A percentile compares a stretch with the other conserved stretches of the same genome.
Evolutionary conservation across 2,797 vertebrate species (phyloP).

Genomic region (Megaceryle alcyon): DNA sequence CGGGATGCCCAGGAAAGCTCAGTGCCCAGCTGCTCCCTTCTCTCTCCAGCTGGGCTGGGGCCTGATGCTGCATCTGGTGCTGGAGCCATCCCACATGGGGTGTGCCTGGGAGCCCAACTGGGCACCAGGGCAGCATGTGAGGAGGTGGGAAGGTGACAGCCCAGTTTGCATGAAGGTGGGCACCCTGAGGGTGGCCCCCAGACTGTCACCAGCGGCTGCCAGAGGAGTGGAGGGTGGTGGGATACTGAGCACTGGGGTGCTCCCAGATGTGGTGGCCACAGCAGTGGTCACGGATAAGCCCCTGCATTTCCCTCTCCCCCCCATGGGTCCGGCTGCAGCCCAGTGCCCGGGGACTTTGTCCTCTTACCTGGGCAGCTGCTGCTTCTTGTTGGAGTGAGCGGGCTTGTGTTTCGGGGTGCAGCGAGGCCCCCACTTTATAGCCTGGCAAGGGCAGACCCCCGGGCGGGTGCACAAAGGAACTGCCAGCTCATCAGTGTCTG

Average conservation of each 20-base stretch:
- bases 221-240: rapidly evolving
- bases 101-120: not conserved
- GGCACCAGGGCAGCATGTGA: rapidly evolving
- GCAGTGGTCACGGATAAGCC: not conserved
- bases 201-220: not conserved
- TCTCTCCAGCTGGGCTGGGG: not conserved
- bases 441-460: constrained; percentile 86
- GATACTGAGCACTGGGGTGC: not conserved
- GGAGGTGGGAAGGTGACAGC: not conserved
- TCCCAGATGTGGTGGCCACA: not conserved
- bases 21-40: not conserved
- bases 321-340: constrained; percentile 3
- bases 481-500: constrained; percentile 87
- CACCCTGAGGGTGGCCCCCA: not conserved
- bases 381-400: constrained; percentile 78
- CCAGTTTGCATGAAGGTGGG: not conserved
- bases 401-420: constrained; percentile 80
- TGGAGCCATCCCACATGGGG: rapidly evolving
- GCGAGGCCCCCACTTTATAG: constrained; percentile 87
- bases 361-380: constrained; percentile 90
- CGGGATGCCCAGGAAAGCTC: not conserved
- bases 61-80: not conserved
- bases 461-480: constrained; percentile 84
- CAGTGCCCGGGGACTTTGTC: not conserved
- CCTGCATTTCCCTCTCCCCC: constrained; percentile 19